Percentiles rank a stretch among this genome's conserved stretches.
phyloP scores from a whole-genome alignment of 2,797 vertebrate species.

The Danio choprae region DNA sequence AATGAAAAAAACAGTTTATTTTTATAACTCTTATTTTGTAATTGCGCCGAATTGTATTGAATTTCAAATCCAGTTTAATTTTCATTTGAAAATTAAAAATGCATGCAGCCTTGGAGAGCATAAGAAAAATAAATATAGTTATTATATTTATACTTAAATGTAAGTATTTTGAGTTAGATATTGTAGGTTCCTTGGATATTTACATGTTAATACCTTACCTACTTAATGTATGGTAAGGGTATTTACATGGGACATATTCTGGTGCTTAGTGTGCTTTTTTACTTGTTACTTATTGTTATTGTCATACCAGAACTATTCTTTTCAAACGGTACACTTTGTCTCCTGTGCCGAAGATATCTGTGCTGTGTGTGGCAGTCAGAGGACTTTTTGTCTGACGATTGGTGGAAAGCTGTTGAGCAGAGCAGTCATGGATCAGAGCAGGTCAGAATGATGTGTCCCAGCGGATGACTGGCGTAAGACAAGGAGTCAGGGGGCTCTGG shows the following conservation, averaged over 20 bases:
- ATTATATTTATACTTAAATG: too few species aligned
- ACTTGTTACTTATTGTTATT: too few species aligned
- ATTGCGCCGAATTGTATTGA: too few species aligned
- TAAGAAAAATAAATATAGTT: too few species aligned
- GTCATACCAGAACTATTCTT: neutral
- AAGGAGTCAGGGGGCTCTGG: slow-evolving; percentile 37
- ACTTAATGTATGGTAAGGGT: too few species aligned
- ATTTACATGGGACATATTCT: too few species aligned
- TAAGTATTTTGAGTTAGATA: too few species aligned
- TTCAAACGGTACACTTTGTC: neutral
- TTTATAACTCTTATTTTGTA: neutral
- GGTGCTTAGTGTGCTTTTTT: too few species aligned
- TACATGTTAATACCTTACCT: too few species aligned
- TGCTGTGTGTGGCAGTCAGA: neutral
- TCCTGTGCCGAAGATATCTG: neutral
- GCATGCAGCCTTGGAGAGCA: neutral
- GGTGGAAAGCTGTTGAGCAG: slow-evolving; percentile 34
- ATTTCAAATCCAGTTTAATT: too few species aligned
- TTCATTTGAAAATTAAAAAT: too few species aligned
- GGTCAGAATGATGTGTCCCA: slow-evolving; percentile 48
- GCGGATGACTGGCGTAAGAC: slow-evolving; percentile 49
- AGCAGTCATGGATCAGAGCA: slow-evolving; percentile 48
- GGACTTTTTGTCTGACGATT: slow-evolving; percentile 1
- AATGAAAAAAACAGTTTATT: neutral
- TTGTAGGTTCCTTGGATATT: too few species aligned